phyloP scores from a whole-genome alignment of 2,113 vertebrate genomes.

The Tetrax tetrax region DNA sequence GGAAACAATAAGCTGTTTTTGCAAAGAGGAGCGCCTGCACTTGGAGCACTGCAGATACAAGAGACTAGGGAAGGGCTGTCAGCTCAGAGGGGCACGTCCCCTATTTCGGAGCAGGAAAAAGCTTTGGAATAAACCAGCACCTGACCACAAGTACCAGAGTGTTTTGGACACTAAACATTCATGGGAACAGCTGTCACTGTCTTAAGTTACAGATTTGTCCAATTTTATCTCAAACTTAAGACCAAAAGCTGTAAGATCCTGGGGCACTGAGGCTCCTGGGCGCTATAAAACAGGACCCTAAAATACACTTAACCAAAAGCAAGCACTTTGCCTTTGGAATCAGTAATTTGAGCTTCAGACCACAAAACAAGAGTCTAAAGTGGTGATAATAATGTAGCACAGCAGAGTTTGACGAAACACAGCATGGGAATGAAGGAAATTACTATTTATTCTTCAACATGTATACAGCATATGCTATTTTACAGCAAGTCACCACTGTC shows the following conservation, averaged over 20 bases:
- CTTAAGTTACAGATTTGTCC: constrained; percentile 40
- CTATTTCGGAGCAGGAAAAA: not conserved
- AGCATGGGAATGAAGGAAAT: constrained; percentile 68
- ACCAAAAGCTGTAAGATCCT: not conserved
- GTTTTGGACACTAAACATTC: constrained; percentile 26
- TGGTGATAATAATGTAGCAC: constrained; percentile 73
- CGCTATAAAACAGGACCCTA: constrained; percentile 29
- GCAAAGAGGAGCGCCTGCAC: not conserved
- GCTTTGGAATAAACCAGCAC: constrained; percentile 10
- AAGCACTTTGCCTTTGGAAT: constrained; percentile 33
- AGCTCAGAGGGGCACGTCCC: not conserved
- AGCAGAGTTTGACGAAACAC: constrained; percentile 67
- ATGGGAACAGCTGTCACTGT: not conserved
- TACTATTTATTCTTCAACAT: constrained; percentile 74
- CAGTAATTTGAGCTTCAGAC: constrained; percentile 11
- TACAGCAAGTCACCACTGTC: constrained; percentile 71
- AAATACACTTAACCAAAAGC: constrained; percentile 36
- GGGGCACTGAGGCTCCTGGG: not conserved
- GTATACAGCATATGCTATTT: constrained; percentile 65
- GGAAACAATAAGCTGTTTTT: not conserved
- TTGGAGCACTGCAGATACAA: not conserved
- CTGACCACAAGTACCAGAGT: constrained; percentile 41
- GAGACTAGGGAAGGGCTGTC: not conserved
- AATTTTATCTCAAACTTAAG: constrained; percentile 51
- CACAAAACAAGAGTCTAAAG: constrained; percentile 58